phyloP scores from a whole-genome alignment of 2,888 invertebrate species.

The Papilio demoleus region DNA sequence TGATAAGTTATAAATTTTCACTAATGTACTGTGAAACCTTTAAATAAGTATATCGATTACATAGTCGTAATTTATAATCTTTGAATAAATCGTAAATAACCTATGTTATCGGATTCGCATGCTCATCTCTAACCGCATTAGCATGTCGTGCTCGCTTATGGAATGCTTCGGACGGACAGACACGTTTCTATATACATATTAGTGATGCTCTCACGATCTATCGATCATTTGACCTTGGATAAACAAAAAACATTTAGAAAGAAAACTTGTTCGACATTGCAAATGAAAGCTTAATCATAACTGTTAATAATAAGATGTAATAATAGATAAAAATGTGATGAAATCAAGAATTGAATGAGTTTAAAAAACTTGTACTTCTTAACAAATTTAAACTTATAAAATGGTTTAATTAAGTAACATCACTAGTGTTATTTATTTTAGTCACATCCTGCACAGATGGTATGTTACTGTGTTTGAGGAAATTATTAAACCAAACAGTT shows the following conservation, averaged over 20 bases:
- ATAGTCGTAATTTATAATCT: not conserved
- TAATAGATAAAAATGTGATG: no score
- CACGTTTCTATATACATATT: conserved; percentile 22
- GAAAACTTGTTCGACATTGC: not conserved
- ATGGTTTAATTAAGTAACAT: conserved; percentile 1
- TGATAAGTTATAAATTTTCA: not conserved
- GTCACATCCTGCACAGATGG: conserved; percentile 16
- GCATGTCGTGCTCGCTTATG: conserved; percentile 17
- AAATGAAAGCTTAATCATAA: not conserved
- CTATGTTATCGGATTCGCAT: conserved; percentile 22
- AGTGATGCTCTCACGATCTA: conserved; percentile 17
- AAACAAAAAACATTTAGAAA: not conserved
- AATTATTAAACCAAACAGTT: conserved; percentile 23
- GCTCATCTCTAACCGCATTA: conserved; percentile 27
- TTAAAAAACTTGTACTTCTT: no score
- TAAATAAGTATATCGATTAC: not conserved
- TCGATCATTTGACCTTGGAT: conserved; percentile 3
- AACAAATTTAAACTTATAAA: no score
- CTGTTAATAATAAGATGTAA: no score
- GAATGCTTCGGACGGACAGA: conserved; percentile 4
- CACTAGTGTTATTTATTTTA: conserved; percentile 30
- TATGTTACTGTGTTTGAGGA: conserved; percentile 22
- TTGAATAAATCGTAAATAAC: not conserved
- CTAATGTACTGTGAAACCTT: not conserved
- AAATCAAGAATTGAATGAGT: no score